Base-by-base conservation (phyloP, 2,113 vertebrate genomes). In the Labrus mixtus region DNA sequence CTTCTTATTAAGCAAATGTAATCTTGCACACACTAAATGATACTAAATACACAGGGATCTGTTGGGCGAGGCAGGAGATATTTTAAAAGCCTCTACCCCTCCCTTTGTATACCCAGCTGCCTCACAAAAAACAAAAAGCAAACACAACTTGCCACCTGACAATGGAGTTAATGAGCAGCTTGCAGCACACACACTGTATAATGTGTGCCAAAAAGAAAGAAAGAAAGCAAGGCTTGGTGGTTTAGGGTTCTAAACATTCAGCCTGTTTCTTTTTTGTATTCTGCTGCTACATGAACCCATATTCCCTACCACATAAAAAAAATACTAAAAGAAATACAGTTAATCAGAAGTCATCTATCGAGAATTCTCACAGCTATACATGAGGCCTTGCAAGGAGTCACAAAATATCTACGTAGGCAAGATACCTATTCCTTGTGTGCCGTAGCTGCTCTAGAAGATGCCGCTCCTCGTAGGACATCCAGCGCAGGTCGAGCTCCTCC, bases 391-490 rank as follows among this genome's bases (percentile, higher is more conserved):
- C 41, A 10, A 64, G 51, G 13, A 68, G 54, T 73, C 13, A 22
- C 23, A 41, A 22, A 37, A 29, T 6, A 23, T 36, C 17, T 50
- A 59, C 41, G 51, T 33, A 33, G 29, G 29, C 29, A 33, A 6
- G 29, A 20, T 53, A 98, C 98, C 97, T 94, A 76, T 93, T 95
- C 59, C 95, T 95, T 3, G 97, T 96, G 54, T 94, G 0, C 46
- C 93, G 95, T 33, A 98, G 93, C 20, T 99, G 96, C 55, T 98
- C 96, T 36, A 98, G 92, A 19, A 99, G 87, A 51, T 88, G 91
- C 10, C 90, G 95, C 88, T 99, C 96, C 83, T 98, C 95, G 0
- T 95, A 96, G 75, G 94, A 96, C 83, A 95, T 93, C 96, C 96
- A 97, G 0, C 63, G 78, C 15, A 95, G 88, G 16, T 97, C 96